A percentile compares a stretch with the other conserved stretches of the same genome.
These are phyloP conservation scores for Ochlodes sylvanus DNA, from an alignment of 2,888 invertebrate species.

Conservation along the genomic window DNA sequence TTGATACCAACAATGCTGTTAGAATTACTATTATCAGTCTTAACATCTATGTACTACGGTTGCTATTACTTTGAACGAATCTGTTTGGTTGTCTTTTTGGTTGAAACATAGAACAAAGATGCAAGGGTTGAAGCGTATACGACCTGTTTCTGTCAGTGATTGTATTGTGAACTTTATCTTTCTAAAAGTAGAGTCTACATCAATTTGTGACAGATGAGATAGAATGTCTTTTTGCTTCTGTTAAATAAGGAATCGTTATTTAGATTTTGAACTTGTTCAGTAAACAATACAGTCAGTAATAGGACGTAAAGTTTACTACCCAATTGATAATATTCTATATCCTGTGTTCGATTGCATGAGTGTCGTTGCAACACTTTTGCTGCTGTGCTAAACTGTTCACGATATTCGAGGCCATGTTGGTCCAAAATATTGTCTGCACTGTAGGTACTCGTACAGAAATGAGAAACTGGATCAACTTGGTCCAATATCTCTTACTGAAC, in stretches of 20 bases:
- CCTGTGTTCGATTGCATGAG: neutral
- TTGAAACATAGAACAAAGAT: conserved; percentile 6
- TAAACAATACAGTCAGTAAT: neutral
- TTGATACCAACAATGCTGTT: conserved; percentile 4
- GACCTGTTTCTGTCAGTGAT: conserved; percentile 1
- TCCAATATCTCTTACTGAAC: too few relatives aligned
- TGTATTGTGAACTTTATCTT: neutral
- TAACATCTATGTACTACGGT: conserved; percentile 4
- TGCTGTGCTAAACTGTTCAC: too few relatives aligned
- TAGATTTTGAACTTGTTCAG: neutral
- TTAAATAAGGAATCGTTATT: neutral
- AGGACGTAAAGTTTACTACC: neutral
- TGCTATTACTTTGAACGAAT: conserved; percentile 5
- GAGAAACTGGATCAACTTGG: too few relatives aligned
- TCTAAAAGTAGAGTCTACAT: neutral
- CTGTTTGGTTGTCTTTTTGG: conserved; percentile 13
- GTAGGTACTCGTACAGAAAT: too few relatives aligned
- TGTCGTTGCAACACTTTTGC: too few relatives aligned
- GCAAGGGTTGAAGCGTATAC: conserved; percentile 9
- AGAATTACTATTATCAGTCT: conserved; percentile 2
- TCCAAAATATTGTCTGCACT: too few relatives aligned
- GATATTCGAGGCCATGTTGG: too few relatives aligned
- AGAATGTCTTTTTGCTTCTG: neutral
- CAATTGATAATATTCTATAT: neutral
- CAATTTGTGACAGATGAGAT: too few relatives aligned